Evolutionary conservation across 2,113 vertebrate species (phyloP).

Genomic region (Pluvialis apricaria): DNA sequence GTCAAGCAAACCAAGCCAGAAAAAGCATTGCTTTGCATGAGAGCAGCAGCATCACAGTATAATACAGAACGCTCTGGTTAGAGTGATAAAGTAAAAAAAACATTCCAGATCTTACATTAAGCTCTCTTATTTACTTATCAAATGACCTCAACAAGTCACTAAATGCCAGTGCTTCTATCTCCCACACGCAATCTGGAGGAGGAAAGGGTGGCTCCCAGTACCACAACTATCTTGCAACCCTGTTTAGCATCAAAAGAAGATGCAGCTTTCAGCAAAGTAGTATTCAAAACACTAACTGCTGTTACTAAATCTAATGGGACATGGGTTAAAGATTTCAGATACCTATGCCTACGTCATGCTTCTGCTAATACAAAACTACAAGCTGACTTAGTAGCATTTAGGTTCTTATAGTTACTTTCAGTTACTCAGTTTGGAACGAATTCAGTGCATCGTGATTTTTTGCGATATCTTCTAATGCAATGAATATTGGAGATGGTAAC

Average conservation of each 20-base stretch:
- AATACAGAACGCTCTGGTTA: background rate
- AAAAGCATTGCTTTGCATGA: background rate
- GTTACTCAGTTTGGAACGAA: background rate
- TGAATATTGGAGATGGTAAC: background rate
- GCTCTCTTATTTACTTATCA: background rate
- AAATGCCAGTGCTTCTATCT: background rate
- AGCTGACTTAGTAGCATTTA: background rate
- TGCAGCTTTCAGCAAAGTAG: background rate
- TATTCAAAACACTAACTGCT: background rate
- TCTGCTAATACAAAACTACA: background rate
- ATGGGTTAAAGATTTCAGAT: background rate
- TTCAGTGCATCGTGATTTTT: background rate
- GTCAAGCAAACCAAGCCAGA: background rate
- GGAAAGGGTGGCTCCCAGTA: background rate
- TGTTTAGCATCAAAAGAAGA: background rate
- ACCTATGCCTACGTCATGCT: background rate
- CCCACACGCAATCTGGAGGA: background rate
- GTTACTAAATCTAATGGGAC: background rate
- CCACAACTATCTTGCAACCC: background rate
- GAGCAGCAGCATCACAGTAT: background rate
- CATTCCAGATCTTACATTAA: background rate
- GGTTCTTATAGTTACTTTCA: background rate
- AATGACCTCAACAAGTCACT: background rate
- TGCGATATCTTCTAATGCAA: background rate
- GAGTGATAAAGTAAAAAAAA: background rate